Evolutionary conservation across 2,797 vertebrate species (phyloP).

Genomic region (Muscicapa comitata): DNA sequence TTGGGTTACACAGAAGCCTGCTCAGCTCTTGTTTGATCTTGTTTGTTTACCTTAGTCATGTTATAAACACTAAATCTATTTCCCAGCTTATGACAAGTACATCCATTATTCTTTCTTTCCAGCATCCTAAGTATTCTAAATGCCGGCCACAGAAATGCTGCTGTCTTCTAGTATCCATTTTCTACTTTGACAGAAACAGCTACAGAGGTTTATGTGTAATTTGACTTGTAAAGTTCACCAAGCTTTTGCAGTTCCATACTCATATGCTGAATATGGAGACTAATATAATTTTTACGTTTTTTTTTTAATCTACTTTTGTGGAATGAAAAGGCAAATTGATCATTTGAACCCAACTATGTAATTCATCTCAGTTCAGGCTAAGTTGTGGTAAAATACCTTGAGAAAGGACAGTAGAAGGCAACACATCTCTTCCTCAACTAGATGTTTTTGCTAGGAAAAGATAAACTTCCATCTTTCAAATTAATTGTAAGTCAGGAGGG

Average conservation of each 20-base stretch:
- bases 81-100: constrained; percentile 32
- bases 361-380: background rate
- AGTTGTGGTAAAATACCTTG: background rate
- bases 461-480: background rate
- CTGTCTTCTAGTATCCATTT: constrained; percentile 15
- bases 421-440: background rate
- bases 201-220: background rate
- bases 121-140: background rate
- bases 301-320: background rate
- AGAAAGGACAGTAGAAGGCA: background rate
- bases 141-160: constrained; percentile 9
- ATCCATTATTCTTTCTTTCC: constrained; percentile 38
- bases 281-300: background rate
- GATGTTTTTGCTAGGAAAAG: background rate
- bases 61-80: constrained; percentile 29
- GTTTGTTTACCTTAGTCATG: constrained; percentile 49
- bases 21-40: constrained; percentile 40
- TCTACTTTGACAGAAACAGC: background rate
- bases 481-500: background rate
- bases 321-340: background rate
- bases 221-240: background rate
- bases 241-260: background rate
- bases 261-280: background rate
- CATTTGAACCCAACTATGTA: background rate
- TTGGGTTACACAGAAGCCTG: constrained; percentile 43